phyloP scores from a whole-genome alignment of 2,113 vertebrate species.

The Macheiramphus alcinus region DNA sequence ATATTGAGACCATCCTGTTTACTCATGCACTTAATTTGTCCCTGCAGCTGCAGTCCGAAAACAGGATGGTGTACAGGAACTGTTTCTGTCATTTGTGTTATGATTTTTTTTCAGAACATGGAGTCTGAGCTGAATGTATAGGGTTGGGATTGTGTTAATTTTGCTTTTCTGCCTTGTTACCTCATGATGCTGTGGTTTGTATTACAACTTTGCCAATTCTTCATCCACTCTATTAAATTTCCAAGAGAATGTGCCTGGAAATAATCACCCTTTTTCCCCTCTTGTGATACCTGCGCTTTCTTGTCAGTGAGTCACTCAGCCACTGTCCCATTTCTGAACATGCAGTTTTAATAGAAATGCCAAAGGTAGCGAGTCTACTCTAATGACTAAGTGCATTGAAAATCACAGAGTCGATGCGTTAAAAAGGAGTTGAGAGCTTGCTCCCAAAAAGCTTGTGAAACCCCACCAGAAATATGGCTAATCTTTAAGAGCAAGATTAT shows the following conservation, averaged over 20 bases:
- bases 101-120: background rate
- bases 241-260: background rate
- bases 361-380: background rate
- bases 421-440: background rate
- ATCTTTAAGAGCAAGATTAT: background rate
- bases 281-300: background rate
- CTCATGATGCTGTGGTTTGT: background rate
- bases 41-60: background rate
- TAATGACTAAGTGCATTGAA: background rate
- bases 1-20: background rate
- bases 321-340: background rate
- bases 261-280: background rate
- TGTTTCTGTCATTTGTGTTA: background rate
- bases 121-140: background rate
- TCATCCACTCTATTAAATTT: background rate
- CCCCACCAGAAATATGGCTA: background rate
- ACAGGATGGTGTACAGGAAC: background rate
- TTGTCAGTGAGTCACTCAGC: background rate
- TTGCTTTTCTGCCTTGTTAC: background rate
- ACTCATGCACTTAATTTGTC: background rate
- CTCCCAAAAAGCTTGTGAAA: background rate
- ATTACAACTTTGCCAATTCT: background rate
- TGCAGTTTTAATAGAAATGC: constrained; percentile 34
- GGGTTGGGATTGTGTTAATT: background rate
- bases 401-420: background rate